Conservation (phyloP, 2,888 invertebrate species). For the Lamellibrachia satsuma region DNA sequence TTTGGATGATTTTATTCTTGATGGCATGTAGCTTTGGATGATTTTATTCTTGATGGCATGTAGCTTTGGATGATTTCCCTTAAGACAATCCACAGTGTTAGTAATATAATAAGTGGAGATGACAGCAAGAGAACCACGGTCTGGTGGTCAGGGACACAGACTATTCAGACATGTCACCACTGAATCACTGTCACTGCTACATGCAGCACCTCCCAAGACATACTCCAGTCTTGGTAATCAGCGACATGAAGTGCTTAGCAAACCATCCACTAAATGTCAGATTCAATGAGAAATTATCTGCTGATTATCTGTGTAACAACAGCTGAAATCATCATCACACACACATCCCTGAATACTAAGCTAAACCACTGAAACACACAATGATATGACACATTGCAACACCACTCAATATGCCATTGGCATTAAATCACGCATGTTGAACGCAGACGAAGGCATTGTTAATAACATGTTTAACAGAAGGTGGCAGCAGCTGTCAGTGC, state of each 20-base stretch:
- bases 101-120: background rate
- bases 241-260: background rate
- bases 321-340: background rate
- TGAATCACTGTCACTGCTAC: background rate
- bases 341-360: background rate
- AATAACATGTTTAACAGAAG: conserved; percentile 4
- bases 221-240: background rate
- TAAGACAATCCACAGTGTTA: background rate
- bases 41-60: background rate
- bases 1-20: background rate
- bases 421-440: background rate
- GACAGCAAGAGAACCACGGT: background rate
- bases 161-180: background rate
- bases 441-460: background rate
- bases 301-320: background rate
- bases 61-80: background rate
- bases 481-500: conserved; percentile 5
- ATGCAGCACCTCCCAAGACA: background rate
- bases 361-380: background rate
- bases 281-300: background rate
- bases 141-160: background rate
- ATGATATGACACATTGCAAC: background rate
- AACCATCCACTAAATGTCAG: background rate
- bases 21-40: background rate
- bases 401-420: background rate